Base-by-base conservation (phyloP, 2,113 vertebrate genomes). In the Circaetus cinerascens region DNA sequence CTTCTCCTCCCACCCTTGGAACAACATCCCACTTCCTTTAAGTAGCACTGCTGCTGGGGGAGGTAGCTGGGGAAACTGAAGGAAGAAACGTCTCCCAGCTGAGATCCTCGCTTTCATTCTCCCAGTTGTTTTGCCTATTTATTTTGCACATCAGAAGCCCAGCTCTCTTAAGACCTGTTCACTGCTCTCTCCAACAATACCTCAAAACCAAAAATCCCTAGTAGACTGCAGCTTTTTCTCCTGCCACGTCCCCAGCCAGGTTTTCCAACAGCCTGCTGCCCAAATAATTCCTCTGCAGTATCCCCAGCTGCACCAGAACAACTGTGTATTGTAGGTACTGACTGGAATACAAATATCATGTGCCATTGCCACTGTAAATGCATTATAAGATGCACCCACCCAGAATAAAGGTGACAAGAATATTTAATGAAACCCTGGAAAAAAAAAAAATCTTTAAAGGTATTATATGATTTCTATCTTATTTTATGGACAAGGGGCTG, bases 391-490 rank as follows among this genome's bases (percentile, higher is more conserved):
- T 79, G 45, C 3, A 2, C 12, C 41, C 66, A 82, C 43, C 36
- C 20, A 57, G 69, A 91, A 95, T 60, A 87, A 95, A 94, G 15
- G 20, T 41, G 13, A 50, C 41, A 84, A 71, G 80, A 95, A 89
- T 67, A 91, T 64, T 93, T 92, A 85, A 92, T 56, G 45, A 95
- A 97, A 96, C 55, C 13, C 72, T 59, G 59, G 36, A 51, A 51
- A 27, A 27, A 50, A 59, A 46, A 72, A 57, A 86, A 85, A 79
- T 67, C 32, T 25, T 32, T n/a, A 76, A 32, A 77, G 88, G 51
- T 76, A 94, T 90, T 63, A 83, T 53, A 89, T 26, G 6, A 92
- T 95, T 96, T 96, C 60, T 51, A 46, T 66, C 46, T 43, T 82
- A 63, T 93, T 97, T 94, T 91, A 67, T 50, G 64, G 90, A 75